Conservation (phyloP, 1,140 invertebrate species). For the Anagrus nilaparvatae region DNA sequence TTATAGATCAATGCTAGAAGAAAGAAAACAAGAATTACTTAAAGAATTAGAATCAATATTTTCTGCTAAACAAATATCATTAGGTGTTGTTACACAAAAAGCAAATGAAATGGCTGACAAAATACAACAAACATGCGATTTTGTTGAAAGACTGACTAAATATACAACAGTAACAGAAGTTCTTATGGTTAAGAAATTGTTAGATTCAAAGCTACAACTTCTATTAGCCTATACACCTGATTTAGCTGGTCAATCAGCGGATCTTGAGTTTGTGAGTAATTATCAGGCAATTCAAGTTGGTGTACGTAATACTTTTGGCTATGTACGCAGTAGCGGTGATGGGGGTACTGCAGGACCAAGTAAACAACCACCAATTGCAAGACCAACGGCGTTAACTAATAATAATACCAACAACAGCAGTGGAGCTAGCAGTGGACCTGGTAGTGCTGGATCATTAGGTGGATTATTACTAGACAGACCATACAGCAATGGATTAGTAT, state of each 20-base stretch:
- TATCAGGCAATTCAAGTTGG: slow-evolving; percentile 91
- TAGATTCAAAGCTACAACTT: slow-evolving; percentile 82
- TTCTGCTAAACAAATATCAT: slow-evolving; percentile 78
- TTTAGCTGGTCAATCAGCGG: slow-evolving; percentile 63
- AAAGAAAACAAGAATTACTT: slow-evolving; percentile 83
- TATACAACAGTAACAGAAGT: slow-evolving; percentile 82
- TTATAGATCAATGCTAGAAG: slow-evolving; percentile 89
- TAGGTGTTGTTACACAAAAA: slow-evolving; percentile 79
- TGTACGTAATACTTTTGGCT: slow-evolving; percentile 91
- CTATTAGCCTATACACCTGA: slow-evolving; percentile 80
- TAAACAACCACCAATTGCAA: slow-evolving; percentile 78
- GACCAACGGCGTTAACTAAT: slow-evolving; percentile 56
- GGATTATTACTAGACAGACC: slow-evolving; percentile 53
- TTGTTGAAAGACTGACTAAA: slow-evolving; percentile 83
- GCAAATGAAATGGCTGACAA: slow-evolving; percentile 91
- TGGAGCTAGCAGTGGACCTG: slow-evolving; percentile 47
- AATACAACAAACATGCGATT: slow-evolving; percentile 87
- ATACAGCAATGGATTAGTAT: slow-evolving; percentile 56
- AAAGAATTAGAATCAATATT: slow-evolving; percentile 92
- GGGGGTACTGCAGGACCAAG: slow-evolving; percentile 55
- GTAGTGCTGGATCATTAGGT: slow-evolving; percentile 51
- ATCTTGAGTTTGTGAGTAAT: slow-evolving; percentile 93
- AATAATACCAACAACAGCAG: slow-evolving; percentile 49
- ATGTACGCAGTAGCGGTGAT: slow-evolving; percentile 66
- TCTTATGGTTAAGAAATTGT: slow-evolving; percentile 85